Evolutionary conservation across 1,140 invertebrate genomes (phyloP).

Genomic region (Drosophila funebris): DNA sequence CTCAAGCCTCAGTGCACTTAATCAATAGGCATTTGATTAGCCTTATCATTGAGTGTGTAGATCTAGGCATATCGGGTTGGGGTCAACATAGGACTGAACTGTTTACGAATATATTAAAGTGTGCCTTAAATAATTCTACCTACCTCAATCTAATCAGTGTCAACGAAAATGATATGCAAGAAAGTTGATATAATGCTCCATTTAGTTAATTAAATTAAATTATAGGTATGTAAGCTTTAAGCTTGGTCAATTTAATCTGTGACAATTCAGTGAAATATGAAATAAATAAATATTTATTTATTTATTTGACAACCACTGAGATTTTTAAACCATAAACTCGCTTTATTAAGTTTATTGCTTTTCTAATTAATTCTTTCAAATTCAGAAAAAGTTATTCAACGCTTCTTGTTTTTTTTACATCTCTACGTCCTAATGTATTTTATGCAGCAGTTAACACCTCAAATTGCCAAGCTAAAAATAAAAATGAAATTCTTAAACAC

Average conservation of each 20-base stretch:
- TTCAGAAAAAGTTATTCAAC: too few species aligned
- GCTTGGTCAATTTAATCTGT: too few species aligned
- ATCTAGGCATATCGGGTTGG: conserved; percentile 1
- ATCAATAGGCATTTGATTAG: conserved; percentile 49
- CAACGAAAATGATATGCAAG: too few species aligned
- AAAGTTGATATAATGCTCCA: too few species aligned
- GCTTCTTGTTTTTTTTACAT: not conserved
- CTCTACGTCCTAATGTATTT: not conserved
- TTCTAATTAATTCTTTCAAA: too few species aligned
- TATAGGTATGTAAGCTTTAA: too few species aligned
- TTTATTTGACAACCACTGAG: too few species aligned
- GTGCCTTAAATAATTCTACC: not conserved
- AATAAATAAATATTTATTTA: too few species aligned
- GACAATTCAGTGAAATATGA: too few species aligned
- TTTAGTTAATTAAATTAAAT: too few species aligned
- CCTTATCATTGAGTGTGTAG: conserved; percentile 37
- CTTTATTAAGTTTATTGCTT: too few species aligned
- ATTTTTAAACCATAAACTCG: too few species aligned
- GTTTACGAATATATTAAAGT: not conserved
- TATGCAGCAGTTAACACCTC: conserved; percentile 6
- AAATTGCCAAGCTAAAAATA: not conserved
- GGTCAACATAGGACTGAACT: not conserved
- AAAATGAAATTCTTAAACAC: not conserved
- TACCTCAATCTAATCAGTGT: not conserved
- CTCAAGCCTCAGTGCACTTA: conserved; percentile 1